Evolutionary conservation across 2,888 invertebrate species (phyloP), one percentile per base, ranked within the genome.

Genomic region (Bombylius discolor): DNA sequence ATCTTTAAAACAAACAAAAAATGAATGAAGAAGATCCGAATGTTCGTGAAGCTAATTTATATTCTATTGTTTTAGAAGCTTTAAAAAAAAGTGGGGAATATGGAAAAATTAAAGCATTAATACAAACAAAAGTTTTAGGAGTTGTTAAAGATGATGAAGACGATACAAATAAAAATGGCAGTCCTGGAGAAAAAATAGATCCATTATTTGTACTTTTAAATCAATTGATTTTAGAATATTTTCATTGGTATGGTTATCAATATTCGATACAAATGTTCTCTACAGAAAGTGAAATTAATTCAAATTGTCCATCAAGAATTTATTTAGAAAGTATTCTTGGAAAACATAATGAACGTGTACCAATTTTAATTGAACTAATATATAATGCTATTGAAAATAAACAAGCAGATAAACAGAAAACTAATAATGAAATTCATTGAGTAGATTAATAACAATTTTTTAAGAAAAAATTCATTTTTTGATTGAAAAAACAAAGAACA

Each of bases 171-270:
- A 23, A n/a, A n/a, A 32, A 23, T 12, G n/a, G 11, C 0, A 32
- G 1, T 32, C 14, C 23, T 7, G 34, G 33, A 13, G 49, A 48
- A 8, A 51, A 46, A 3, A 13, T 55, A n/a, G 63, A 65, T 55
- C 47, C 64, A 12, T 63, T 66, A 3, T 64, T 65, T 31, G 52
- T 59, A 9, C 31, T 65, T 14, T 54, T 66, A 51, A 61, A 67
- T 58, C 64, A 69, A 32, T 57, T 73, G 14, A 67, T 73, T 8
- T 63, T 71, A 57, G 77, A 73, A 55, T 73, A 71, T 55, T 64
- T 73, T 1, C 59, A 67, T 39, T 73, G 72, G 72, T 69, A 66
- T 52, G 67, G 68, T 45, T 71, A 66, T 47, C 66, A 66, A n/a
- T 72, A 73, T 58, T 63, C 72, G 4, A 62, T 66, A 14, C 68